phyloP scores from a whole-genome alignment of 35 echinoderm and acorn worm species.

The Amphiura filiformis region DNA sequence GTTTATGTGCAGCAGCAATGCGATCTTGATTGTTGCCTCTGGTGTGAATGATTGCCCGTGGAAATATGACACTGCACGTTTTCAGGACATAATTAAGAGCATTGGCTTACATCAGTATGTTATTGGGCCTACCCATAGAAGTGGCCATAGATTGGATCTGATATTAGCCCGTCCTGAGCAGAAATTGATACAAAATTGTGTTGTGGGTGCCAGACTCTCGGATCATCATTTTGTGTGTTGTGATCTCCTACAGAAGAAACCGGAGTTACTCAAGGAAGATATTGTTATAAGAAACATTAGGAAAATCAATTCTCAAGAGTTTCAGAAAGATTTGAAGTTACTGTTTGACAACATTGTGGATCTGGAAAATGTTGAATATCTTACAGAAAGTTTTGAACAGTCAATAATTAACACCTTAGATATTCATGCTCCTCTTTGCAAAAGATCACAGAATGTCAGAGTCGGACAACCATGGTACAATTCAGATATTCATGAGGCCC shows the following conservation, averaged over 20 bases:
- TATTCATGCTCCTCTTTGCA: background rate
- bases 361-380: background rate
- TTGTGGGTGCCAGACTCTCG: background rate
- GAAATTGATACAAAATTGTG: background rate
- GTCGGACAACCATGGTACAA: slow-evolving; percentile 5
- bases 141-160: background rate
- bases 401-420: background rate
- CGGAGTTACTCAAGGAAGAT: background rate
- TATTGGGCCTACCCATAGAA: background rate
- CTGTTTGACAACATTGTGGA: background rate
- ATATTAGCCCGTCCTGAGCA: background rate
- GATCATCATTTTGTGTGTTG: background rate
- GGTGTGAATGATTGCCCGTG: no score
- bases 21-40: no score
- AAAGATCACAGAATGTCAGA: background rate
- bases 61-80: background rate
- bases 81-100: background rate
- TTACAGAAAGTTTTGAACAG: background rate
- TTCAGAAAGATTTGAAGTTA: background rate
- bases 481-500: slow-evolving; percentile 8
- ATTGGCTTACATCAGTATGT: background rate
- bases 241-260: background rate
- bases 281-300: background rate
- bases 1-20: no score
- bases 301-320: background rate